A percentile compares a stretch with the other conserved stretches of the same genome.
phyloP scores from a whole-genome alignment of 64 coral and sea anemone genomes.

The Trachythela sp. region DNA sequence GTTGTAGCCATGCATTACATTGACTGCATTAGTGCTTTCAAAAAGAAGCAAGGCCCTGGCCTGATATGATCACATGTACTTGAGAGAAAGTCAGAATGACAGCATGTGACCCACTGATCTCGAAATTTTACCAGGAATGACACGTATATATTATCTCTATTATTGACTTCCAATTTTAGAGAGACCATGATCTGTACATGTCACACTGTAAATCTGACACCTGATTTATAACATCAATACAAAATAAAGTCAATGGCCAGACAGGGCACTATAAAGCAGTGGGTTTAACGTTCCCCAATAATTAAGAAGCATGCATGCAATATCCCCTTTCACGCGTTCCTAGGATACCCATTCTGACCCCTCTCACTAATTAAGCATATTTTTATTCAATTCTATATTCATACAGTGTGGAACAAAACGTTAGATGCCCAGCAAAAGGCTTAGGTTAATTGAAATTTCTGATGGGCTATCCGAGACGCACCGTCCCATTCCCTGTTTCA shows the following conservation, averaged over 20 bases:
- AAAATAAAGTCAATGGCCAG: too few species aligned
- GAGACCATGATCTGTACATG: neutral
- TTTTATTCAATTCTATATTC: neutral
- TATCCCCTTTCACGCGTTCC: neutral
- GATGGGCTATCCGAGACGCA: neutral
- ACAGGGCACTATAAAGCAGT: too few species aligned
- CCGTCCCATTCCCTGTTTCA: neutral
- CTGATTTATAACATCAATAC: too few species aligned
- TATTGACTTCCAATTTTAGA: too few species aligned
- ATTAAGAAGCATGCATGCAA: too few species aligned
- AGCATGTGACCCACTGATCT: neutral
- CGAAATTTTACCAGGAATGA: neutral
- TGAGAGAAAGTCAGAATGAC: too few species aligned
- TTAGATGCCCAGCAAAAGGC: neutral
- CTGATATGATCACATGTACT: neutral
- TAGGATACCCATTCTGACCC: neutral
- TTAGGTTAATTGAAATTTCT: neutral
- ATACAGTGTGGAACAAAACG: neutral
- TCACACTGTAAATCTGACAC: too few species aligned
- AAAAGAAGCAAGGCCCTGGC: too few species aligned
- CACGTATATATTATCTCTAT: too few species aligned
- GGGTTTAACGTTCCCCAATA: too few species aligned
- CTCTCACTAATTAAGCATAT: neutral
- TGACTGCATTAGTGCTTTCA: too few species aligned
- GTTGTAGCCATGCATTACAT: too few species aligned